Percentiles rank a stretch among this genome's conserved stretches.
phyloP scores from a whole-genome alignment of 2,113 vertebrate genomes.

The Protobothrops flavoviridis region DNA sequence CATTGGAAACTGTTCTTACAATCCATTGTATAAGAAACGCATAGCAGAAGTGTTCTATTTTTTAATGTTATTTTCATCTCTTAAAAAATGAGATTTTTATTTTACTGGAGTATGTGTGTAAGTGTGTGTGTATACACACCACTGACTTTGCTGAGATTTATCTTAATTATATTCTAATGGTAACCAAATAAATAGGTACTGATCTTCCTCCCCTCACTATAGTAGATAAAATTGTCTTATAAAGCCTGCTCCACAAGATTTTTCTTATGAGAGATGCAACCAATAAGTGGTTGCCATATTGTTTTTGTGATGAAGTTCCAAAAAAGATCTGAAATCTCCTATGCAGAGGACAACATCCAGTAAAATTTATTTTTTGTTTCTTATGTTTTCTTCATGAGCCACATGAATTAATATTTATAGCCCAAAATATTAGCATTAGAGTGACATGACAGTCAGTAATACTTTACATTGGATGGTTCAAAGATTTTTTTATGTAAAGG shows the following conservation, averaged over 20 bases:
- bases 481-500: not conserved
- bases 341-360: not conserved
- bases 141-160: not conserved
- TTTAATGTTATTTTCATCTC: not conserved
- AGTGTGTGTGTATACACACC: not conserved
- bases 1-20: not conserved
- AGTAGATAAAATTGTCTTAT: not conserved
- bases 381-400: not conserved
- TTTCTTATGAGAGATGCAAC: not conserved
- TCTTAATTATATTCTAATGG: not conserved
- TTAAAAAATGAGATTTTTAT: not conserved
- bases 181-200: not conserved
- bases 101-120: not conserved
- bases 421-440: not conserved
- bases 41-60: not conserved
- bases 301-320: not conserved
- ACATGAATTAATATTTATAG: not conserved
- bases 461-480: not conserved
- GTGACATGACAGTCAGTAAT: not conserved
- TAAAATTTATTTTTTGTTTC: not conserved
- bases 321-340: not conserved
- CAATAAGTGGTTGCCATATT: not conserved
- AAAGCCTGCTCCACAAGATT: not conserved
- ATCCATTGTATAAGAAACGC: not conserved
- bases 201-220: no score